Evolutionary conservation across 1,140 invertebrate species (phyloP).

Genomic region (Apis dorsata): DNA sequence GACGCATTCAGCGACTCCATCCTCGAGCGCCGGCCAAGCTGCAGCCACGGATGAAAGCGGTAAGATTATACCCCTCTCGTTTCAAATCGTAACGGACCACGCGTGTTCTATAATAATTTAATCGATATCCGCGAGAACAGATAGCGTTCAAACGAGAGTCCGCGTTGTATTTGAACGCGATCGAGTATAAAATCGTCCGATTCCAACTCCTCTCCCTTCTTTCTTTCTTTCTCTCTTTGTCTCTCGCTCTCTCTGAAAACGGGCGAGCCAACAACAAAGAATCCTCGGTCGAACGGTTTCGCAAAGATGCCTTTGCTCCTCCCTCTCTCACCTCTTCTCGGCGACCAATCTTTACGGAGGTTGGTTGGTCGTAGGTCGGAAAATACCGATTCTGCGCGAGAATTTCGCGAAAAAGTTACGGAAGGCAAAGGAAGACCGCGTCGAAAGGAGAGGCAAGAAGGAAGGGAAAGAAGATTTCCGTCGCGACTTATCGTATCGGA

Average conservation of each 20-base stretch:
- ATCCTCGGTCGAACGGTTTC: slow-evolving; percentile 48
- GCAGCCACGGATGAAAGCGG: slow-evolving; percentile 75
- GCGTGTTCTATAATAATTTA: not conserved
- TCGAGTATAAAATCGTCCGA: slow-evolving; percentile 40
- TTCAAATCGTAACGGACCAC: not conserved
- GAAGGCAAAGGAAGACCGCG: slow-evolving; percentile 3
- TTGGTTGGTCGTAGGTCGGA: not conserved
- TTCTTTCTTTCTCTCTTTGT: not conserved
- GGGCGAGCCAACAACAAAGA: slow-evolving; percentile 50
- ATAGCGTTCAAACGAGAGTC: too few relatives aligned
- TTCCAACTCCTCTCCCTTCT: not conserved
- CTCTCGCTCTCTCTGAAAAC: not conserved
- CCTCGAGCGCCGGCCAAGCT: slow-evolving; percentile 71
- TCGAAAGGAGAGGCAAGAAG: not conserved
- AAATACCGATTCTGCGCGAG: slow-evolving; percentile 38
- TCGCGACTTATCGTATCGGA: slow-evolving; percentile 72
- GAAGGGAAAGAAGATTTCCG: slow-evolving; percentile 60
- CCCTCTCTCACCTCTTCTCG: not conserved
- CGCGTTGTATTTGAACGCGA: slow-evolving; percentile 35
- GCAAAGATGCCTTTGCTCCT: slow-evolving; percentile 38
- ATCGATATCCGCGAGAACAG: not conserved
- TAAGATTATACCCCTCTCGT: slow-evolving; percentile 57
- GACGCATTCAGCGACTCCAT: slow-evolving; percentile 70
- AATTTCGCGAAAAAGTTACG: slow-evolving; percentile 41
- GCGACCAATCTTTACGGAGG: not conserved